Percentiles rank a stretch among this genome's conserved stretches.
These are phyloP conservation scores for Smutsia gigantea DNA, from an alignment of 2,797 vertebrate species.

Conservation along the genomic window DNA sequence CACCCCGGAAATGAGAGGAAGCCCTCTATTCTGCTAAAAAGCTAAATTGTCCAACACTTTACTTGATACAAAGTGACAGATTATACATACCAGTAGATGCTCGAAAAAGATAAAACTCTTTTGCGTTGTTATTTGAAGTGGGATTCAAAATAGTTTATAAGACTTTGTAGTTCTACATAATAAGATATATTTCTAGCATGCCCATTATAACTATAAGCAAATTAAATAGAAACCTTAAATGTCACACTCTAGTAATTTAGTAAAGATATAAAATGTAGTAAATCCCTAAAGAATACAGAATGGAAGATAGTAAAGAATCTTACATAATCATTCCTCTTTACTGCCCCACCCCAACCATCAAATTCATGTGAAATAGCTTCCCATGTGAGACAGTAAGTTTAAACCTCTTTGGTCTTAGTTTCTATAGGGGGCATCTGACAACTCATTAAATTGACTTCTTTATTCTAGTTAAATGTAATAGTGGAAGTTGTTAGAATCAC, in stretches of 20 bases:
- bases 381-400: neutral
- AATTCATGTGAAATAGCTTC: neutral
- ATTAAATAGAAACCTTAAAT: neutral
- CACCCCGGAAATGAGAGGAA: neutral
- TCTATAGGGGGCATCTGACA: neutral
- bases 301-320: too few species aligned
- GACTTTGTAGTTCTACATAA: neutral
- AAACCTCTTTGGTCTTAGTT: neutral
- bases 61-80: too few species aligned
- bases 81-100: neutral
- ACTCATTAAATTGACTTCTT: neutral
- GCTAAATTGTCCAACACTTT: fast-evolving
- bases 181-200: neutral
- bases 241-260: neutral
- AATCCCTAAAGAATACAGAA: neutral
- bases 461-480: neutral
- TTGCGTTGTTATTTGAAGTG: neutral
- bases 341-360: too few species aligned
- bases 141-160: neutral
- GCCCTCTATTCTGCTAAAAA: neutral
- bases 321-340: neutral
- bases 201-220: neutral
- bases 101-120: neutral
- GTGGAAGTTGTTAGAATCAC: neutral
- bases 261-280: neutral